Evolutionary conservation across 2,797 vertebrate species (phyloP).

Genomic region (Chelidonichthys spinosus): DNA sequence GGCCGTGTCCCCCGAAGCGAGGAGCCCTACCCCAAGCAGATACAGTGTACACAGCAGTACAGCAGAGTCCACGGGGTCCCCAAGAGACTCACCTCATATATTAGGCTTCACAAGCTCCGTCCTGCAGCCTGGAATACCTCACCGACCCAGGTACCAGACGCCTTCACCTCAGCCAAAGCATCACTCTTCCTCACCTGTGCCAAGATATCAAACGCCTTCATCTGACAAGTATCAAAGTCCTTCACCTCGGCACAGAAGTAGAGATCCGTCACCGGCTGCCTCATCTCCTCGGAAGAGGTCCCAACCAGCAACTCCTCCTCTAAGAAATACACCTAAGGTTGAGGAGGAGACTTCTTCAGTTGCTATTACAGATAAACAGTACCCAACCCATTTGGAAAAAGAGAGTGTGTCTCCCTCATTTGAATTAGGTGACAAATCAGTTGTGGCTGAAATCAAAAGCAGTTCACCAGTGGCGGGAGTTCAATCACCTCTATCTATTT

Average conservation of each 20-base stretch:
- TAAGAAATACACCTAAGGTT: slow-evolving; percentile 40
- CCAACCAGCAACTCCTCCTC: slow-evolving; percentile 30
- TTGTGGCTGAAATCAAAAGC: slow-evolving; percentile 46
- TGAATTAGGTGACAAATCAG: slow-evolving; percentile 33
- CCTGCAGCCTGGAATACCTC: slow-evolving; percentile 50
- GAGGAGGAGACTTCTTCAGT: slow-evolving; percentile 17
- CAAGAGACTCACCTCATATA: slow-evolving; percentile 43
- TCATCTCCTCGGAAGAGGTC: slow-evolving; percentile 42
- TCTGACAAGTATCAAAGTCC: slow-evolving; percentile 45
- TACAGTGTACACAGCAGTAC: slow-evolving; percentile 35
- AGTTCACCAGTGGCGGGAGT: slow-evolving; percentile 31
- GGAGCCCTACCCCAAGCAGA: slow-evolving; percentile 43
- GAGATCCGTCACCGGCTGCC: slow-evolving; percentile 50
- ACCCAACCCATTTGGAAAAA: slow-evolving; percentile 33
- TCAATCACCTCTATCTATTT: slow-evolving; percentile 41
- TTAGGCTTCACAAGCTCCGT: slow-evolving; percentile 38
- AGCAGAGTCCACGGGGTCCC: slow-evolving; percentile 40
- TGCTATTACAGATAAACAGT: slow-evolving; percentile 37
- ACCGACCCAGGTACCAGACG: slow-evolving; percentile 53
- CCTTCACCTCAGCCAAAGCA: slow-evolving; percentile 57
- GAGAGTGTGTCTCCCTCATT: slow-evolving; percentile 33
- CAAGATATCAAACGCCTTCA: slow-evolving; percentile 41
- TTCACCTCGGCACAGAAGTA: slow-evolving; percentile 52
- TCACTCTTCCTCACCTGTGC: slow-evolving; percentile 56
- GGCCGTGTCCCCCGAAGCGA: slow-evolving; percentile 42